phyloP scores from a whole-genome alignment of 2,888 invertebrate genomes.

The Horisme vitalbata region DNA sequence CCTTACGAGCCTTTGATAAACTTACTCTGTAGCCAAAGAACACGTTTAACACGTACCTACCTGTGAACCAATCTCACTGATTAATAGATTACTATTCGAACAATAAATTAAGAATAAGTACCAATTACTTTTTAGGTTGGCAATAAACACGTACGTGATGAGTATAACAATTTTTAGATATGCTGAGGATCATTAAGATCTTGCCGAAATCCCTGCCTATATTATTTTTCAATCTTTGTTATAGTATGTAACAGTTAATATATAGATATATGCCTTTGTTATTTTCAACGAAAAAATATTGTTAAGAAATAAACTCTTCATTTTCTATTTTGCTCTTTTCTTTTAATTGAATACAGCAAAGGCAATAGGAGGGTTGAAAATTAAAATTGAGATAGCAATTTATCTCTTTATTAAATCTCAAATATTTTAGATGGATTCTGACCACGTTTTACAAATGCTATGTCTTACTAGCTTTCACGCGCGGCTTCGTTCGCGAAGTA shows the following conservation, averaged over 20 bases:
- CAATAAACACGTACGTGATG: conserved; percentile 25
- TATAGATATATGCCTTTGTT: too few relatives aligned
- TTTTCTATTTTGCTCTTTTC: conserved; percentile 33
- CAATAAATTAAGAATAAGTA: conserved; percentile 25
- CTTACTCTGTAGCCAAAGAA: conserved; percentile 40
- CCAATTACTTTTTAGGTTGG: conserved; percentile 18
- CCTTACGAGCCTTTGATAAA: conserved; percentile 61
- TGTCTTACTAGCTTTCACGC: too few relatives aligned
- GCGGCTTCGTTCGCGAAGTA: too few relatives aligned
- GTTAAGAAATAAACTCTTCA: too few relatives aligned
- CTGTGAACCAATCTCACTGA: conserved; percentile 1
- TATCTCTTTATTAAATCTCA: conserved; percentile 25
- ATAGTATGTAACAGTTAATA: conserved; percentile 20
- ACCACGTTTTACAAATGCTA: not conserved
- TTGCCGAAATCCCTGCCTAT: conserved; percentile 17
- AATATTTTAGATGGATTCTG: conserved; percentile 2
- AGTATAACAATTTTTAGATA: conserved; percentile 21
- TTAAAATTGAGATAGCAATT: conserved; percentile 27
- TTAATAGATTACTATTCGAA: conserved; percentile 21
- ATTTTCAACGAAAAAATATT: too few relatives aligned
- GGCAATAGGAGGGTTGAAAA: conserved; percentile 34
- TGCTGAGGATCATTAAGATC: conserved; percentile 27
- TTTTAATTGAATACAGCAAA: conserved; percentile 43
- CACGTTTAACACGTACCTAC: conserved; percentile 24
- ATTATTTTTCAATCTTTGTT: conserved; percentile 18